phyloP scores from a whole-genome alignment of 2,888 invertebrate species.

The Glyphotaelius pellucidus region DNA sequence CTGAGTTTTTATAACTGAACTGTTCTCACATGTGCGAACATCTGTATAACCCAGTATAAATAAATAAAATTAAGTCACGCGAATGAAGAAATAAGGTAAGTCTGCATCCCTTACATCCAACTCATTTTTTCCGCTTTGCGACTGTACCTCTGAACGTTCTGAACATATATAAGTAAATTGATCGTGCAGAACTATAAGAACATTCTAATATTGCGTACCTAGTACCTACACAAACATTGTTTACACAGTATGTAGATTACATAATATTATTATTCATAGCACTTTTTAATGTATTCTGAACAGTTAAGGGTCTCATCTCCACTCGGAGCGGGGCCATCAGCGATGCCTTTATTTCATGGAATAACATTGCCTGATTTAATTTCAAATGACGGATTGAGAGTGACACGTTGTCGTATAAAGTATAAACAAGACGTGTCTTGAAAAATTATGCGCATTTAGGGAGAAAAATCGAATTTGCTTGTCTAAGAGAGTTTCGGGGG shows the following conservation, averaged over 20 bases:
- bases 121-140: too few species aligned
- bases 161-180: too few species aligned
- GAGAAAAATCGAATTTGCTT: background rate
- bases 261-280: background rate
- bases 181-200: too few species aligned
- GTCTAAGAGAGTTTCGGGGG: background rate
- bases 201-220: too few species aligned
- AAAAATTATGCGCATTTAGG: conserved; percentile 2
- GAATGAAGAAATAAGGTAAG: too few species aligned
- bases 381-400: background rate
- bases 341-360: background rate
- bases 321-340: background rate
- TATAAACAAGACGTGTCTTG: background rate
- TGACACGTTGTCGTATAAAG: background rate
- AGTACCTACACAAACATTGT: background rate
- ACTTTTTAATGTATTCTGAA: background rate
- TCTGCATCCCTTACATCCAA: too few species aligned
- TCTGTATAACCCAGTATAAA: too few species aligned
- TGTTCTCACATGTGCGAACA: too few species aligned
- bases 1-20: too few species aligned
- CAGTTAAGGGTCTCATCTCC: background rate
- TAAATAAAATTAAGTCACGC: too few species aligned
- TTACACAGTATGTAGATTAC: background rate
- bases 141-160: too few species aligned
- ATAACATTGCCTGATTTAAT: background rate